These are phyloP conservation scores for Phyllotreta striolata DNA, from an alignment of 2,888 invertebrate genomes.

Conservation along the genomic window DNA sequence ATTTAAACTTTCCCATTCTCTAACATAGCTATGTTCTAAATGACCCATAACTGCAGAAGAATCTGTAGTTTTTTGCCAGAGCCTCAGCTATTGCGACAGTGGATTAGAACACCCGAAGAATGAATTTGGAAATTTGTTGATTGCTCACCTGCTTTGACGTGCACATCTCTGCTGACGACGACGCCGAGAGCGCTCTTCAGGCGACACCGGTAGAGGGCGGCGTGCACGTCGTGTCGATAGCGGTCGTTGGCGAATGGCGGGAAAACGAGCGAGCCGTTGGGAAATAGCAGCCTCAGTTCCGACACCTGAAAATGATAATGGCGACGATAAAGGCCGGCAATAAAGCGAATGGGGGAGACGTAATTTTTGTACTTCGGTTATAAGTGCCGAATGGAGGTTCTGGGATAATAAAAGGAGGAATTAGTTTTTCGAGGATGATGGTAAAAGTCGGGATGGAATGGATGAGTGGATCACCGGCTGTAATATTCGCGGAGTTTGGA, in stretches of 20 bases:
- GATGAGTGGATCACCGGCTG: background rate
- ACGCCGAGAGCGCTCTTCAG: conserved; percentile 76
- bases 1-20: no score
- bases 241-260: conserved; percentile 82
- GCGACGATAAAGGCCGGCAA: conserved; percentile 17
- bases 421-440: conserved; percentile 14
- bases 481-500: background rate
- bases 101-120: no score
- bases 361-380: conserved; percentile 29
- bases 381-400: conserved; percentile 15
- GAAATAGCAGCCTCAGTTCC: conserved; percentile 77
- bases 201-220: conserved; percentile 79
- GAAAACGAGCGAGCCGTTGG: conserved; percentile 87
- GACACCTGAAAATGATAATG: conserved; percentile 62
- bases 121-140: background rate
- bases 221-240: conserved; percentile 85
- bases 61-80: no score
- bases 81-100: no score
- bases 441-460: conserved; percentile 7
- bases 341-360: conserved; percentile 20
- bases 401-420: conserved; percentile 18
- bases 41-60: no score
- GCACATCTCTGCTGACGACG: conserved; percentile 85
- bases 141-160: conserved; percentile 85
- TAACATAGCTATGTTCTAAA: no score